A percentile compares a stretch with the other conserved stretches of the same genome.
These are phyloP conservation scores for Ophion obscuratus DNA, from an alignment of 2,888 invertebrate genomes.

Conservation along the genomic window DNA sequence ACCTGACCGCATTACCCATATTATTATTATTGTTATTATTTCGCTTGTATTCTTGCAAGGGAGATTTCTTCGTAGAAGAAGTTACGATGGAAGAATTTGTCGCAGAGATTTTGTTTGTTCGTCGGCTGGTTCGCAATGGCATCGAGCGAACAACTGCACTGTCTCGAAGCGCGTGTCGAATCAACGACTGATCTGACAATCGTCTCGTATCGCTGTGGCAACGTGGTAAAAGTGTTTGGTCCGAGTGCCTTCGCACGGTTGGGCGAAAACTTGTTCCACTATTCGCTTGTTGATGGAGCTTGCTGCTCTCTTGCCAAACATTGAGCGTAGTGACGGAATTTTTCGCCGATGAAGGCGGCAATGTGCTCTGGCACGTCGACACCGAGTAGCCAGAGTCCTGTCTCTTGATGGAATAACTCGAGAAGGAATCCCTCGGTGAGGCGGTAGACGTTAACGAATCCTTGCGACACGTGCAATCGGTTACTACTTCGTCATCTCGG, in stretches of 20 bases:
- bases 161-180: conserved; percentile 13
- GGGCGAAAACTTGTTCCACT: not conserved
- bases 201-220: conserved; percentile 52
- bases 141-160: not conserved
- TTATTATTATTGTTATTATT: not conserved
- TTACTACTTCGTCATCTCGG: conserved; percentile 39
- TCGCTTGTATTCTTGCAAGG: not conserved
- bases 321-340: conserved; percentile 70
- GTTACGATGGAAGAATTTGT: not conserved
- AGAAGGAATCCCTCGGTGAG: conserved; percentile 68
- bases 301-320: conserved; percentile 32
- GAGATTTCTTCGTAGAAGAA: not conserved
- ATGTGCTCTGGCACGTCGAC: conserved; percentile 78
- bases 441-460: conserved; percentile 66
- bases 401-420: conserved; percentile 67
- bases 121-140: conserved; percentile 22
- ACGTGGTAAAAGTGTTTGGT: conserved; percentile 70
- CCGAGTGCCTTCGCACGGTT: conserved; percentile 72
- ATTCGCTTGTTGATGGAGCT: conserved; percentile 37
- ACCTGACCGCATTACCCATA: not conserved
- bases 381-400: conserved; percentile 76
- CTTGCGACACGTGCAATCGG: conserved; percentile 61
- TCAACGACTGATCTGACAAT: conserved; percentile 73
- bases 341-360: conserved; percentile 73
- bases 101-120: not conserved